Percentiles rank a stretch among this genome's conserved stretches.
Conservation (phyloP, 2,113 vertebrate genomes). For the Salminus brasiliensis region DNA sequence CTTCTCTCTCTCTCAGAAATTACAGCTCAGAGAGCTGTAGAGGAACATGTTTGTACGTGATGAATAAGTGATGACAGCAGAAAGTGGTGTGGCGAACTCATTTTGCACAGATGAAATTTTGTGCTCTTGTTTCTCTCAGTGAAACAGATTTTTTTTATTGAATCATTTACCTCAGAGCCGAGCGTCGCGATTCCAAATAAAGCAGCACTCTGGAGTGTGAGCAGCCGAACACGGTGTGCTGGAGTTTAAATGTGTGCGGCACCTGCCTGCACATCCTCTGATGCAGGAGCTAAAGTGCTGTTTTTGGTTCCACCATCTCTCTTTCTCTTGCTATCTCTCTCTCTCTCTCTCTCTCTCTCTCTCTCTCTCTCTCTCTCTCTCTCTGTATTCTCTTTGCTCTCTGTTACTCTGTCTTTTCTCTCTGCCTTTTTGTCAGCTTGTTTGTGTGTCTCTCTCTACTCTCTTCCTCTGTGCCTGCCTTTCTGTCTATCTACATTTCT, state of each 20-base stretch:
- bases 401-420: background rate
- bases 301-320: background rate
- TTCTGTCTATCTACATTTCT: too few relatives aligned
- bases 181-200: conserved; percentile 60
- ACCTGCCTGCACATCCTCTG: conserved; percentile 1
- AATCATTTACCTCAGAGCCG: conserved; percentile 60
- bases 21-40: conserved; percentile 47
- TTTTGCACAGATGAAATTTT: conserved; percentile 66
- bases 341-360: background rate
- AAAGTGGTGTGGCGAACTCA: conserved; percentile 67
- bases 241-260: conserved; percentile 60
- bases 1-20: conserved; percentile 50
- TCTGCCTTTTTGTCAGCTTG: background rate
- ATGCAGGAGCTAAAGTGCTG: conserved; percentile 4
- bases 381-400: background rate
- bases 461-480: background rate
- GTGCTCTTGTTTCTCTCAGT: conserved; percentile 52
- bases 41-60: conserved; percentile 68
- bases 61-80: conserved; percentile 74
- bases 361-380: background rate
- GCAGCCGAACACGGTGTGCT: conserved; percentile 18
- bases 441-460: background rate
- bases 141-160: conserved; percentile 55
- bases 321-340: background rate
- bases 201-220: conserved; percentile 54